Conservation (phyloP, 2,113 vertebrate genomes). For the Corythaeola cristata region DNA sequence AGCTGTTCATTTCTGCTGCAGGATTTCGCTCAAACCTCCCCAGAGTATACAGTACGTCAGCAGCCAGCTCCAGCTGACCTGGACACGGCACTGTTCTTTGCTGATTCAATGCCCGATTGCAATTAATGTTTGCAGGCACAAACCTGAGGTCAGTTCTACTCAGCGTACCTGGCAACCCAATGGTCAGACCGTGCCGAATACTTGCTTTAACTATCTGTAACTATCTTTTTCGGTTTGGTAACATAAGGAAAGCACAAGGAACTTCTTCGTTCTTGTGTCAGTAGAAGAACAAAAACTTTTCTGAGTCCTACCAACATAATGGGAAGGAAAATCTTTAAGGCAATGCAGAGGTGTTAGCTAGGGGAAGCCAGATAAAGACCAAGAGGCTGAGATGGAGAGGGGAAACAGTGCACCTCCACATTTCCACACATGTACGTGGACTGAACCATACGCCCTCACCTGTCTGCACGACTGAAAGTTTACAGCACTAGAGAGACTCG, state of each 20-base stretch:
- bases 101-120: neutral
- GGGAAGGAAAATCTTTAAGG: neutral
- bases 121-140: neutral
- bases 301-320: neutral
- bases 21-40: neutral
- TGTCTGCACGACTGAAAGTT: too few relatives aligned
- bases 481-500: too few relatives aligned
- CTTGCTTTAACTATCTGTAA: neutral
- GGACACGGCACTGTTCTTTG: neutral
- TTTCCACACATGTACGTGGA: neutral
- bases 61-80: neutral
- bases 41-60: neutral
- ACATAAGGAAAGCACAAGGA: neutral
- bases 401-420: neutral
- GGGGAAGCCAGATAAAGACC: neutral
- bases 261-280: neutral
- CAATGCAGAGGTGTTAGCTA: neutral
- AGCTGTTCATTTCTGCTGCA: neutral
- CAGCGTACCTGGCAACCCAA: neutral
- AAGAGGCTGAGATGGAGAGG: neutral
- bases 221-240: neutral
- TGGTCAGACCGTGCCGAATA: neutral
- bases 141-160: neutral
- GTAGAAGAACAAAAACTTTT: neutral
- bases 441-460: neutral